A percentile compares a stretch with the other conserved stretches of the same genome.
Evolutionary conservation across 2,797 vertebrate genomes (phyloP).

Genomic region (Percopsis omiscomaycus): DNA sequence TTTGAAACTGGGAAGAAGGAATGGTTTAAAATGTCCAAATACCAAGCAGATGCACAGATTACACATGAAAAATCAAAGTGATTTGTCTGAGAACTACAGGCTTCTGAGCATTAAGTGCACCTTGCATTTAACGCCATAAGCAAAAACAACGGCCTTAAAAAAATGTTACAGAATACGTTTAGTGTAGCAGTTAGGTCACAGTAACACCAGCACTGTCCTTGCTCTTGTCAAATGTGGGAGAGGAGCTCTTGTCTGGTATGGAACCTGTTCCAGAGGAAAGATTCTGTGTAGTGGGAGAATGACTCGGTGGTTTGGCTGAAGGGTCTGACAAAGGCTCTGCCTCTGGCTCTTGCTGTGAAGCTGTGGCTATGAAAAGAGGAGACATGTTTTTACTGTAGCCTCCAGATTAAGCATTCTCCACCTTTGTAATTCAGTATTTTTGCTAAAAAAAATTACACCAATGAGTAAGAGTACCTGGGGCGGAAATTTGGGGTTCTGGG

Average conservation of each 20-base stretch:
- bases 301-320: constrained; percentile 82
- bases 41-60: constrained; percentile 31
- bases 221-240: constrained; percentile 84
- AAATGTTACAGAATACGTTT: constrained; percentile 31
- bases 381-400: too few relatives aligned
- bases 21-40: constrained; percentile 40
- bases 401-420: too few relatives aligned
- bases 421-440: too few relatives aligned
- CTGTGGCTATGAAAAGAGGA: constrained; percentile 77
- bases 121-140: constrained; percentile 15
- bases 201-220: constrained; percentile 88
- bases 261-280: constrained; percentile 76
- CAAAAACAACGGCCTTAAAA: constrained; percentile 30
- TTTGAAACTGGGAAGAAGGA: constrained; percentile 38
- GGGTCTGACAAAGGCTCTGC: constrained; percentile 82
- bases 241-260: constrained; percentile 85
- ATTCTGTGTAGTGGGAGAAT: constrained; percentile 78
- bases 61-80: constrained; percentile 53
- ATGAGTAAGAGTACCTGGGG: too few relatives aligned
- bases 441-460: too few relatives aligned
- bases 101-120: constrained; percentile 46
- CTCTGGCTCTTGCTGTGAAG: constrained; percentile 92
- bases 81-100: constrained; percentile 56
- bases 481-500: too few relatives aligned
- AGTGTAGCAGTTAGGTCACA: constrained; percentile 75